Percentiles rank a stretch among this genome's conserved stretches.
phyloP scores from a whole-genome alignment of 2,797 vertebrate species.

The Neomorphus geoffroyi region DNA sequence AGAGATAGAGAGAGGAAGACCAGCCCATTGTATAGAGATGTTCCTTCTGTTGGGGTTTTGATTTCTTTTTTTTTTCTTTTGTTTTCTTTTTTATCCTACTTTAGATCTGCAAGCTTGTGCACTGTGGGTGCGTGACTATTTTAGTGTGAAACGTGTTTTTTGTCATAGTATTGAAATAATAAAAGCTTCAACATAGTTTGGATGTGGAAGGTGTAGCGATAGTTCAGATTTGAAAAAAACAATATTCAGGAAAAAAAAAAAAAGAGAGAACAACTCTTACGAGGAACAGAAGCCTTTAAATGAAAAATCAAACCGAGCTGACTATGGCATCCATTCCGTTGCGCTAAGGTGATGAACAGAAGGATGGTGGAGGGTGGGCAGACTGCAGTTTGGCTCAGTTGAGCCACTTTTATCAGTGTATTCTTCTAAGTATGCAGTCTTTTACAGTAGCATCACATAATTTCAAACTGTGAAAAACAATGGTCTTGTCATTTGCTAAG shows the following conservation, averaged over 20 bases:
- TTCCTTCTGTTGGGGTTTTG: constrained; percentile 57
- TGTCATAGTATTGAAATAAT: constrained; percentile 90
- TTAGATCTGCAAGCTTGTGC: constrained; percentile 97
- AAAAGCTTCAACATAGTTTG: constrained; percentile 90
- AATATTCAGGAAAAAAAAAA: constrained; percentile 68
- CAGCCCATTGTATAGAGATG: constrained; percentile 79
- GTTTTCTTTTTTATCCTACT: constrained; percentile 71
- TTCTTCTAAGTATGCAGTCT: constrained; percentile 49
- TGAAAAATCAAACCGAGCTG: constrained; percentile 60
- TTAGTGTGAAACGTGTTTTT: constrained; percentile 93
- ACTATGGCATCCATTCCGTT: constrained; percentile 68
- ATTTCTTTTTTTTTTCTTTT: constrained; percentile 38
- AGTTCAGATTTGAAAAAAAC: constrained; percentile 75
- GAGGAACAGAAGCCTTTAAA: constrained; percentile 75
- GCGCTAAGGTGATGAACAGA: constrained; percentile 56
- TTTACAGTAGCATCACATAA: constrained; percentile 55
- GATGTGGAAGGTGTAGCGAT: constrained; percentile 91
- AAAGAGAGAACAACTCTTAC: constrained; percentile 57
- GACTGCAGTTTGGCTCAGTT: not conserved
- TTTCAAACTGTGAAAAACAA: constrained; percentile 75
- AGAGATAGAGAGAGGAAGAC: constrained; percentile 62
- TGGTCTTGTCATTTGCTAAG: constrained; percentile 74
- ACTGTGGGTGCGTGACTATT: constrained; percentile 95
- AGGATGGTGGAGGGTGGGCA: constrained; percentile 8
- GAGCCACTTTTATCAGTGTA: not conserved